These are phyloP conservation scores for Drosophila prosaltans DNA, from an alignment of 1,140 invertebrate species.

Conservation along the genomic window DNA sequence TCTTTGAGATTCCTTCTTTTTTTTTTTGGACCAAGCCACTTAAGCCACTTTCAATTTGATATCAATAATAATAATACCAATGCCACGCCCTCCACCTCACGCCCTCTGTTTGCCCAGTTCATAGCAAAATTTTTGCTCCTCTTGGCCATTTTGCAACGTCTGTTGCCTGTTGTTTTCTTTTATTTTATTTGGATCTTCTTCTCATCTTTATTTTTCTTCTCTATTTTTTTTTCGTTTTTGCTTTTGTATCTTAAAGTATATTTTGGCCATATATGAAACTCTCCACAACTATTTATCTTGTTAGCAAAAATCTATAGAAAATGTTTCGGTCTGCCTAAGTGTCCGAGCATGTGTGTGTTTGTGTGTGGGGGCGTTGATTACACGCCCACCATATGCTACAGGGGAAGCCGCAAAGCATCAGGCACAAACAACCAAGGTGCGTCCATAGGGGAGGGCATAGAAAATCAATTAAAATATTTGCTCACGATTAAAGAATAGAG, in stretches of 20 bases:
- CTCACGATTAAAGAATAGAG: background rate
- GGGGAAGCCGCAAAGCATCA: background rate
- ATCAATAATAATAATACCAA: constrained; percentile 50
- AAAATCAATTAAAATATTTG: constrained; percentile 4
- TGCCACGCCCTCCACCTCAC: background rate
- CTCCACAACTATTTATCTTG: constrained; percentile 73
- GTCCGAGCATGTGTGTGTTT: constrained; percentile 12
- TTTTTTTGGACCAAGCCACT: constrained; percentile 47
- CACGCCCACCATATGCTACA: background rate
- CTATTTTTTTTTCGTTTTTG: constrained; percentile 28
- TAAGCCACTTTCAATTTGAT: constrained; percentile 61
- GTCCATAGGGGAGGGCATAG: background rate
- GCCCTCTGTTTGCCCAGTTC: constrained; percentile 3
- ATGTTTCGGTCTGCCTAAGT: constrained; percentile 49
- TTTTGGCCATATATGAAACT: constrained; percentile 48
- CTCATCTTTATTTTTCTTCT: constrained; percentile 1
- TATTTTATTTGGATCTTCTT: constrained; percentile 23
- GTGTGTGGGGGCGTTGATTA: constrained; percentile 3
- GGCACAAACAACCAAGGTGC: background rate
- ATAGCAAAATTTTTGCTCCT: too few species aligned
- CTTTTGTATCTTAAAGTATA: constrained; percentile 60
- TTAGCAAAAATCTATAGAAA: constrained; percentile 80
- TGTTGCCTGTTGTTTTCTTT: constrained; percentile 47
- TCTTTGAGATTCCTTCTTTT: constrained; percentile 16
- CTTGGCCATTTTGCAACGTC: constrained; percentile 46